Conservation (phyloP, 2,113 vertebrate species). For the Narcine bancroftii region DNA sequence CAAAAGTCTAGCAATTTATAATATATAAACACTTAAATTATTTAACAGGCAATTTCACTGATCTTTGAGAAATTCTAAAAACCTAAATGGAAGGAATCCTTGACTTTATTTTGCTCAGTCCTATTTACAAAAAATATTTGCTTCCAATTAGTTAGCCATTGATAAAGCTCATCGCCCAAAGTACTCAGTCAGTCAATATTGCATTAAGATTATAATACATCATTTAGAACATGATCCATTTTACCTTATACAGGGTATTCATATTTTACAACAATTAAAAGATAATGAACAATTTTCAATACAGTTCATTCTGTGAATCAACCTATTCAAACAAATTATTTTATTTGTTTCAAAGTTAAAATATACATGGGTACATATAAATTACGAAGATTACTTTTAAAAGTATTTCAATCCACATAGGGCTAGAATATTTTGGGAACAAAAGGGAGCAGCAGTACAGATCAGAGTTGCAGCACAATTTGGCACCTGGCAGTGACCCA, state of each 20-base stretch:
- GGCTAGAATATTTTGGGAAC: neutral
- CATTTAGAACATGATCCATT: neutral
- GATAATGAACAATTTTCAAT: neutral
- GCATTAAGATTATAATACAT: neutral
- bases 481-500: neutral
- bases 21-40: neutral
- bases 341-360: neutral
- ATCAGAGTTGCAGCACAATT: neutral
- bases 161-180: neutral
- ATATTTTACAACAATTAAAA: neutral
- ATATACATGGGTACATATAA: neutral
- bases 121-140: neutral
- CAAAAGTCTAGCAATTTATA: neutral
- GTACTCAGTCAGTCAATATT: neutral
- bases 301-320: neutral
- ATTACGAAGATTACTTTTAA: neutral
- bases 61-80: neutral
- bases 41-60: neutral
- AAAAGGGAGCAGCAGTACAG: neutral
- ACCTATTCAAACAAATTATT: neutral
- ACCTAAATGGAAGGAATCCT: constrained; percentile 6
- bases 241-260: neutral
- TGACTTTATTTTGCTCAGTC: neutral
- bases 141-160: neutral
- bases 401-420: neutral